phyloP scores from a whole-genome alignment of 2,888 invertebrate species.

The Hydropsyche betteni region DNA sequence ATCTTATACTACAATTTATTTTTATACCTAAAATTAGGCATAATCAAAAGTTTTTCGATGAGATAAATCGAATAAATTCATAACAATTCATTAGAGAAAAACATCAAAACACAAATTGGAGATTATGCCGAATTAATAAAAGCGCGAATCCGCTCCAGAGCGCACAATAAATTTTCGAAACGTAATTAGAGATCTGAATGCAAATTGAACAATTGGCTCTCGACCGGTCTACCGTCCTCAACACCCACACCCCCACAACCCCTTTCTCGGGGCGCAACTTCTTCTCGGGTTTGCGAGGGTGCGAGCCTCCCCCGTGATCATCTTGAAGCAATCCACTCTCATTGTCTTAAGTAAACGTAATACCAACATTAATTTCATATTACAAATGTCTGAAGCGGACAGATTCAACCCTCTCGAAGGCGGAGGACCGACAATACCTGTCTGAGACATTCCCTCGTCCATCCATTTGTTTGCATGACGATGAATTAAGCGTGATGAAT shows the following conservation, averaged over 20 bases:
- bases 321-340: conserved; percentile 46
- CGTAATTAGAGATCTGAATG: conserved; percentile 17
- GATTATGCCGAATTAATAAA: too few species aligned
- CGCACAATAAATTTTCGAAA: too few species aligned
- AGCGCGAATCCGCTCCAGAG: too few species aligned
- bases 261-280: neutral
- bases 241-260: conserved; percentile 3
- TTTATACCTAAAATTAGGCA: too few species aligned
- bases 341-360: conserved; percentile 52
- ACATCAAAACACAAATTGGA: too few species aligned
- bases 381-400: conserved; percentile 51
- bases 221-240: neutral
- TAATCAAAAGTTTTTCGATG: too few species aligned
- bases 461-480: conserved; percentile 16
- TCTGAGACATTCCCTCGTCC: conserved; percentile 35
- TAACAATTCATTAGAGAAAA: too few species aligned
- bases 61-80: too few species aligned
- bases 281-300: neutral
- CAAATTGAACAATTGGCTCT: conserved; percentile 39
- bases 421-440: conserved; percentile 39
- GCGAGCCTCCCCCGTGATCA: conserved; percentile 13
- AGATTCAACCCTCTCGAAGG: conserved; percentile 39
- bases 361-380: conserved; percentile 52
- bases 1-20: too few species aligned
- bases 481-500: conserved; percentile 24